Conservation (phyloP, 1,140 invertebrate genomes). For the Eurosta solidaginis region DNA sequence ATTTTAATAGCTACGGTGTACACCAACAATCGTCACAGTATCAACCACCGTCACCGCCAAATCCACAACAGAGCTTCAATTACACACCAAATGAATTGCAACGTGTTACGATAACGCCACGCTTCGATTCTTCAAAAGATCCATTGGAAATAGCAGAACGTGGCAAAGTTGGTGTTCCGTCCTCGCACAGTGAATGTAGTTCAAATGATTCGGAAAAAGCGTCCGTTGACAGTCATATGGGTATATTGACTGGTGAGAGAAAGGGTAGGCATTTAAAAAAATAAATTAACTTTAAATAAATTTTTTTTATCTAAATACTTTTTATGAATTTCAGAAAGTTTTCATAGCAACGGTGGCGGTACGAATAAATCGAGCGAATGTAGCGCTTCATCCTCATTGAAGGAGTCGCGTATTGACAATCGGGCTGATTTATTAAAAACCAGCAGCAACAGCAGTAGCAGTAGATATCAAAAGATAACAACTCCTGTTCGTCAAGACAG, state of each 20-base stretch:
- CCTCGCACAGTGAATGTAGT: constrained; percentile 59
- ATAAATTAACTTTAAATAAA: neutral
- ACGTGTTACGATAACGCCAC: constrained; percentile 48
- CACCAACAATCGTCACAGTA: constrained; percentile 38
- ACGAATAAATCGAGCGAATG: constrained; percentile 6
- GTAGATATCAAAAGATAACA: constrained; percentile 34
- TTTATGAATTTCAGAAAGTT: neutral
- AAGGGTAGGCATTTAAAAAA: constrained; percentile 44
- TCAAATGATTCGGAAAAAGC: constrained; percentile 58
- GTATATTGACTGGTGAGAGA: constrained; percentile 55
- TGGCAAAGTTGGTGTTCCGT: constrained; percentile 58
- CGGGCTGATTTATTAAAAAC: constrained; percentile 33
- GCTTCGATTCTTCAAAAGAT: constrained; percentile 42
- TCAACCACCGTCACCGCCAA: constrained; percentile 41
- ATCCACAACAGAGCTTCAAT: constrained; percentile 45
- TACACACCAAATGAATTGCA: constrained; percentile 52
- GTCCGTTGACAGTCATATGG: constrained; percentile 55
- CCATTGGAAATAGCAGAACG: constrained; percentile 56
- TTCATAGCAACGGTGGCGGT: constrained; percentile 9
- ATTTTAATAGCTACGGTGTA: constrained; percentile 50
- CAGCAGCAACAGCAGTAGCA: constrained; percentile 21
- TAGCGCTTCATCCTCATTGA: constrained; percentile 36
- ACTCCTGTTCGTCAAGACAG: constrained; percentile 37
- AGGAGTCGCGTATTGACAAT: constrained; percentile 41
- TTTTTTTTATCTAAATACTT: neutral